Conservation (phyloP, 2,113 vertebrate genomes). For the Gracilinanus agilis region DNA sequence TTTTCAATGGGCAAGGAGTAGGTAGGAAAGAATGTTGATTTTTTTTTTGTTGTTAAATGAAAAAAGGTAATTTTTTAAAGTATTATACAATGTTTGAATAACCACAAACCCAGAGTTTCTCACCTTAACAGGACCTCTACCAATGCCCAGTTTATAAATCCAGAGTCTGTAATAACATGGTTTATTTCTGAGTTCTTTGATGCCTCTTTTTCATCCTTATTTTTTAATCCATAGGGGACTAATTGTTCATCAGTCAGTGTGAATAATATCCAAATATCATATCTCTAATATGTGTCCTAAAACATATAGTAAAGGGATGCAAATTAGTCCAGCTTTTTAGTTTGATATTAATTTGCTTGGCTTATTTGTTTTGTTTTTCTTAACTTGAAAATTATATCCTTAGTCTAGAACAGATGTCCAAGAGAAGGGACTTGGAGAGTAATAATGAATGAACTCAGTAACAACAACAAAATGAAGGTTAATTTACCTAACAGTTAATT, state of each 20-base stretch:
- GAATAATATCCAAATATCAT: constrained; percentile 10
- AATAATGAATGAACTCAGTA: not conserved
- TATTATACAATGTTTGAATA: not conserved
- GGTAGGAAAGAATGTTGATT: too few relatives aligned
- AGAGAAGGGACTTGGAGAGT: not conserved
- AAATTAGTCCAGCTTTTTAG: constrained; percentile 28
- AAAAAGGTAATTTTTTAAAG: not conserved
- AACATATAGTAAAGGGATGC: not conserved
- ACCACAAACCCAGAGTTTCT: not conserved
- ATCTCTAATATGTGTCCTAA: too few relatives aligned
- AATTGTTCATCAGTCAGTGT: not conserved
- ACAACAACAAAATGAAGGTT: not conserved
- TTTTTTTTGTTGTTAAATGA: too few relatives aligned
- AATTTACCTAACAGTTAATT: not conserved
- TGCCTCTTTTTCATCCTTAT: constrained; percentile 24
- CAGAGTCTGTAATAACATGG: constrained; percentile 6
- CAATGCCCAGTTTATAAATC: not conserved
- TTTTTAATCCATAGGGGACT: not conserved
- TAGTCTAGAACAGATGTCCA: not conserved
- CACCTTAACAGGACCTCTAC: not conserved
- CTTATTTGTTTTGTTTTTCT: not conserved
- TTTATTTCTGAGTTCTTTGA: not conserved
- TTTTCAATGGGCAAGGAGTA: too few relatives aligned
- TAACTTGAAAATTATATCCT: constrained; percentile 21
- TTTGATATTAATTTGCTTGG: not conserved